phyloP scores from a whole-genome alignment of 2,888 invertebrate genomes.

The Amphipyra tragopoginis region DNA sequence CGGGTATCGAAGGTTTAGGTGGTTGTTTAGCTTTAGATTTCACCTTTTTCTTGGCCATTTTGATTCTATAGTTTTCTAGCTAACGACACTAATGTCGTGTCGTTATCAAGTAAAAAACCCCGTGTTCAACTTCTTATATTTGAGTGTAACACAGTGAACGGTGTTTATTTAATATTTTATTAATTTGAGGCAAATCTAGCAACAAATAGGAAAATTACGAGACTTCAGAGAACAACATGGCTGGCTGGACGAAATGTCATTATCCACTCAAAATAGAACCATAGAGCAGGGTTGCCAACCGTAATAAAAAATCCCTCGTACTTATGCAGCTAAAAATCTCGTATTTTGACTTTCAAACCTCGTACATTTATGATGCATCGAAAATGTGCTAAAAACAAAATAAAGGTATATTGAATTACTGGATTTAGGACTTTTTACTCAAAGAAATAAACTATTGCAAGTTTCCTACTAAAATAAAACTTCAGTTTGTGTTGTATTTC shows the following conservation, averaged over 20 bases:
- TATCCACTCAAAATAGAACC: slow-evolving; percentile 31
- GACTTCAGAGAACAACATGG: slow-evolving; percentile 45
- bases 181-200: not conserved
- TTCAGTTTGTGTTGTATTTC: no score
- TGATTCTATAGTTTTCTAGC: slow-evolving; percentile 43
- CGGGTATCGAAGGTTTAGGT: slow-evolving; percentile 52
- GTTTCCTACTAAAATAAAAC: no score
- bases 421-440: no score
- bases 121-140: slow-evolving; percentile 1
- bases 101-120: not conserved
- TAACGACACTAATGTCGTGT: slow-evolving; percentile 7
- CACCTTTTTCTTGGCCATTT: slow-evolving; percentile 77
- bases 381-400: no score
- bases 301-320: no score
- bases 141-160: not conserved
- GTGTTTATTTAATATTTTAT: slow-evolving; percentile 3
- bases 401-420: no score
- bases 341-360: no score
- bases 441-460: no score
- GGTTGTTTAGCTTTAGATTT: slow-evolving; percentile 65
- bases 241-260: slow-evolving; percentile 48
- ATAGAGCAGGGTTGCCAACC: no score
- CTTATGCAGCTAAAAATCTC: no score
- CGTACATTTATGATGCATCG: no score
- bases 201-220: slow-evolving; percentile 10